phyloP scores from a whole-genome alignment of 2,797 vertebrate genomes.

The Orientallactaga sibirica region DNA sequence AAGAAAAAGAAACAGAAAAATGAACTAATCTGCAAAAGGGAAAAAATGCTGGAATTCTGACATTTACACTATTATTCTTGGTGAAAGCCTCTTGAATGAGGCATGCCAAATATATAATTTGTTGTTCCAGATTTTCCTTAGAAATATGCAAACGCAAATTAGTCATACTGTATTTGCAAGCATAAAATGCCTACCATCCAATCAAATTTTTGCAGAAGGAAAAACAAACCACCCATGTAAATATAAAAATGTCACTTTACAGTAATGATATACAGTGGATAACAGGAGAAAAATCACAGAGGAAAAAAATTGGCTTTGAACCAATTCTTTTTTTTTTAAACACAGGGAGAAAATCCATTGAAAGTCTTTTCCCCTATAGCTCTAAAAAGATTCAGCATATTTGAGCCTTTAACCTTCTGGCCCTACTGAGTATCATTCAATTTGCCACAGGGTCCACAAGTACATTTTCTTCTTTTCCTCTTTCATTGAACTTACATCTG shows the following conservation, averaged over 20 bases:
- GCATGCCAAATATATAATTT: neutral
- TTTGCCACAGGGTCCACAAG: neutral
- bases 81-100: neutral
- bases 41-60: neutral
- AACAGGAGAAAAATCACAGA: neutral
- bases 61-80: neutral
- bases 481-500: neutral
- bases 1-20: neutral
- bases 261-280: neutral
- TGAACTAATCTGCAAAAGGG: neutral
- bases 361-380: neutral
- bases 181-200: neutral
- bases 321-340: neutral
- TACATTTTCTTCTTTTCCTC: neutral
- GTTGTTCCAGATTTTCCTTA: conserved; percentile 27
- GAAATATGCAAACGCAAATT: neutral
- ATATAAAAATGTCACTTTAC: neutral
- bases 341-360: neutral
- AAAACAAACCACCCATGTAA: neutral
- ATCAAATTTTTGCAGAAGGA: neutral
- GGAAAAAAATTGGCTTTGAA: neutral
- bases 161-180: neutral
- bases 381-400: neutral
- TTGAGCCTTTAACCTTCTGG: neutral
- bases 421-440: neutral